Evolutionary conservation across 2,113 vertebrate genomes (phyloP).

Genomic region (Trematomus loennbergii): DNA sequence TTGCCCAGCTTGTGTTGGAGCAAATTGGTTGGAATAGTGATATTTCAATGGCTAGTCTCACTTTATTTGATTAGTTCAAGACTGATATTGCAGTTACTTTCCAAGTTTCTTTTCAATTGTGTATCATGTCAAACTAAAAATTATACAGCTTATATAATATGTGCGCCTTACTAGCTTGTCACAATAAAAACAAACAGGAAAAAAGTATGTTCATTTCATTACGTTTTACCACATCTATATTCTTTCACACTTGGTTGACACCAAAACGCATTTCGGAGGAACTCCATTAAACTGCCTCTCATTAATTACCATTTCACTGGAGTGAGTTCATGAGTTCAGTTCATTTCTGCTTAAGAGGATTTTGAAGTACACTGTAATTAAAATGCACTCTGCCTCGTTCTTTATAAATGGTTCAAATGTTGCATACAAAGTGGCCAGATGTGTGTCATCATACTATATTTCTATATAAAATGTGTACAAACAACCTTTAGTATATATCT

Average conservation of each 20-base stretch:
- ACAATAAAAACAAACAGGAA: not conserved
- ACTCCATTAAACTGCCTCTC: slow-evolving; percentile 63
- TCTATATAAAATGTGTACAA: not conserved
- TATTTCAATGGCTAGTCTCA: slow-evolving; percentile 1
- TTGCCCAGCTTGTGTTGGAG: slow-evolving; percentile 3
- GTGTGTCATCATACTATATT: slow-evolving; percentile 26
- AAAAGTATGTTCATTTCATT: not conserved
- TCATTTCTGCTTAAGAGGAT: slow-evolving; percentile 74
- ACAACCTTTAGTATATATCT: not conserved
- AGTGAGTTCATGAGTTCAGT: slow-evolving; percentile 72
- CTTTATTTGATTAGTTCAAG: not conserved
- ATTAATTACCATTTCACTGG: slow-evolving; percentile 71
- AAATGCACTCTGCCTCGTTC: slow-evolving; percentile 67
- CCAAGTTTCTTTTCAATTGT: not conserved
- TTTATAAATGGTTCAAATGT: slow-evolving; percentile 54
- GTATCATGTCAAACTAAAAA: no score
- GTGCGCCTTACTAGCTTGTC: no score
- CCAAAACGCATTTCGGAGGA: slow-evolving; percentile 45
- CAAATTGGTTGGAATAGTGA: not conserved
- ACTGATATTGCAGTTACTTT: not conserved
- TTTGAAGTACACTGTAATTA: slow-evolving; percentile 76
- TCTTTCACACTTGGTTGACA: slow-evolving; percentile 35
- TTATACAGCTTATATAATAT: no score
- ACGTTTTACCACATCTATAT: slow-evolving; percentile 9
- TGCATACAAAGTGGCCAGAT: slow-evolving; percentile 56